A percentile compares a stretch with the other conserved stretches of the same genome.
Evolutionary conservation across 2,797 vertebrate genomes (phyloP).

Genomic region (Loris lydekkerianus): DNA sequence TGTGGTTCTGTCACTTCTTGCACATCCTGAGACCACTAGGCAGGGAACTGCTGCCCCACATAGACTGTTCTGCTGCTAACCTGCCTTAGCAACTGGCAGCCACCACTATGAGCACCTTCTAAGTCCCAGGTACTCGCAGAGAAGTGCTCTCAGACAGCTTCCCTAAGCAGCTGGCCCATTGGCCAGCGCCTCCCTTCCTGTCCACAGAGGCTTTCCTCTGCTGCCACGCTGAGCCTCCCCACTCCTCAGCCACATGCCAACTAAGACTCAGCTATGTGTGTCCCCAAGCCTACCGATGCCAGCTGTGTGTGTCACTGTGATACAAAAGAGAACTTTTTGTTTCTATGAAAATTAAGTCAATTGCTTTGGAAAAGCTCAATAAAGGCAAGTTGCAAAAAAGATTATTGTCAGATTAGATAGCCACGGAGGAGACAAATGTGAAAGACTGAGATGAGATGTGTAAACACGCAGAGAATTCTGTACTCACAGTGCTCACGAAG

Average conservation of each 20-base stretch:
- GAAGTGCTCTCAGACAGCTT: neutral
- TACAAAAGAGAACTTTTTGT: conserved; percentile 60
- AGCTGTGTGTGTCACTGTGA: conserved; percentile 4
- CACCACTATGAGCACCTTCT: rapidly evolving
- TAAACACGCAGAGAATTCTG: neutral
- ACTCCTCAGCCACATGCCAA: conserved; percentile 7
- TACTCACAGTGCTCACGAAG: neutral
- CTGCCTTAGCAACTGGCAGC: neutral
- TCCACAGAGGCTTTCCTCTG: neutral
- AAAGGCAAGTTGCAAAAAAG: conserved; percentile 55
- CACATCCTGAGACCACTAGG: neutral
- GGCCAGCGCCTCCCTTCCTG: neutral
- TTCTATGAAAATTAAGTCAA: conserved; percentile 71
- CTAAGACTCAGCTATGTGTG: neutral
- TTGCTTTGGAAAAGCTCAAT: conserved; percentile 59
- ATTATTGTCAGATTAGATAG: conserved; percentile 42
- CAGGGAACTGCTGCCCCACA: neutral
- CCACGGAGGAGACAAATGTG: neutral
- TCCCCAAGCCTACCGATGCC: neutral
- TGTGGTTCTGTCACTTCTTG: neutral
- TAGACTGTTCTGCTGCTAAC: neutral
- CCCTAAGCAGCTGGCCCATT: rapidly evolving
- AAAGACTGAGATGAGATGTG: neutral
- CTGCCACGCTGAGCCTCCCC: neutral
- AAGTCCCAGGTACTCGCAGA: rapidly evolving